These are phyloP conservation scores for Drosophila cyrtoloma DNA, from an alignment of 2,888 invertebrate species.

Conservation along the genomic window DNA sequence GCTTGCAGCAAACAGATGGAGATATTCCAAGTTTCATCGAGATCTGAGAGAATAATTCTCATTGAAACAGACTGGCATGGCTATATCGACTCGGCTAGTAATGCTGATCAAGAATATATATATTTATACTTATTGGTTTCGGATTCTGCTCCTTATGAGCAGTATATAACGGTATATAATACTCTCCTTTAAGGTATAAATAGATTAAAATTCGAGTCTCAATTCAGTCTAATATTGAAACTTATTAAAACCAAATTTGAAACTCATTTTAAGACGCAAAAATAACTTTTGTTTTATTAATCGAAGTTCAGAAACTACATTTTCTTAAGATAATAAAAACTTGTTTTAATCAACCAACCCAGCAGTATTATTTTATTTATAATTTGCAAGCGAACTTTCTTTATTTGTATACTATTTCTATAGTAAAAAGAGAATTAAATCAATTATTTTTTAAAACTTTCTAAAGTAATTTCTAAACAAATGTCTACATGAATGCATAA, in stretches of 20 bases:
- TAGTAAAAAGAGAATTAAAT: no score
- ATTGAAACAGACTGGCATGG: neutral
- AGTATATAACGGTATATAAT: neutral
- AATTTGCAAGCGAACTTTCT: neutral
- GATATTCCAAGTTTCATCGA: neutral
- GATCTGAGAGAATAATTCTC: neutral
- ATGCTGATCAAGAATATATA: neutral
- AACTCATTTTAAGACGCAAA: accelerated
- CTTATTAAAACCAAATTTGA: neutral
- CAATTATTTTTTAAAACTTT: neutral
- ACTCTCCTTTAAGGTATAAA: neutral
- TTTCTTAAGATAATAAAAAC: neutral
- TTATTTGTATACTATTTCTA: no score
- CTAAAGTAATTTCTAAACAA: neutral
- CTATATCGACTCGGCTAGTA: neutral
- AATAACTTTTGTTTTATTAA: neutral
- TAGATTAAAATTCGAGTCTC: neutral
- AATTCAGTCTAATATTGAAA: neutral
- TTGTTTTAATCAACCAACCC: neutral
- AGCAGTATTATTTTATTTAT: neutral
- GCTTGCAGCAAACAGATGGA: neutral
- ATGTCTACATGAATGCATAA: neutral
- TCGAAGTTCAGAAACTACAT: neutral
- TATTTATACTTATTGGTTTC: neutral
- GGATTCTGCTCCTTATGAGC: no score